Evolutionary conservation across 2,888 invertebrate genomes (phyloP).

Genomic region (Argyresthia goedartella): DNA sequence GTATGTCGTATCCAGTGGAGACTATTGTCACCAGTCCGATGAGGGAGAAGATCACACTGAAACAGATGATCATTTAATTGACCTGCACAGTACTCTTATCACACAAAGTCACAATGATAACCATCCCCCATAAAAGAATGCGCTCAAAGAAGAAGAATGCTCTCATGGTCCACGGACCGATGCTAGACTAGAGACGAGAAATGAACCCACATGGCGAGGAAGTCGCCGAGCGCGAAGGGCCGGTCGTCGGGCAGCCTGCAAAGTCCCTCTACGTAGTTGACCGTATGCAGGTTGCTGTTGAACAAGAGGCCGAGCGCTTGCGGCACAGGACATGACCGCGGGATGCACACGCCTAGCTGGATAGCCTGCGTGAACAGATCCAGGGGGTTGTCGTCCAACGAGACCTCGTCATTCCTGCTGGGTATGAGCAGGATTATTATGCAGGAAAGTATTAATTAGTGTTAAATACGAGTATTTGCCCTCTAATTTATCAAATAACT

Average conservation of each 20-base stretch:
- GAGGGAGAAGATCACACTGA: constrained; percentile 15
- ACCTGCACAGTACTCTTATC: constrained; percentile 9
- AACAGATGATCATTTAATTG: constrained; percentile 8
- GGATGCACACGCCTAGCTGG: constrained; percentile 23
- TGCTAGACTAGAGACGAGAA: no score
- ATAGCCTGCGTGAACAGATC: not conserved
- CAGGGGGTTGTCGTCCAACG: not conserved
- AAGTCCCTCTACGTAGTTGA: constrained; percentile 22
- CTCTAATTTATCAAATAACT: not conserved
- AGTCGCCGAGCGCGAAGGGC: constrained; percentile 33
- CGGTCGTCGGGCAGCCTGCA: constrained; percentile 38
- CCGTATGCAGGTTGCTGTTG: constrained; percentile 14
- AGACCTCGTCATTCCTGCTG: not conserved
- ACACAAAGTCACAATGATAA: no score
- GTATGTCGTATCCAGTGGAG: constrained; percentile 16
- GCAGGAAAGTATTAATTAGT: not conserved
- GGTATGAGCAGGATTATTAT: not conserved
- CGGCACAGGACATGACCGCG: constrained; percentile 28
- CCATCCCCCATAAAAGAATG: no score
- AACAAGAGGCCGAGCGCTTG: not conserved
- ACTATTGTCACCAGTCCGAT: constrained; percentile 15
- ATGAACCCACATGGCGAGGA: constrained; percentile 23
- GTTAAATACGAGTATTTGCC: not conserved
- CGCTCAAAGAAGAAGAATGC: no score
- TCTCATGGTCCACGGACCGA: no score